A percentile compares a stretch with the other conserved stretches of the same genome.
Conservation (phyloP, 2,113 vertebrate species). For the Salvelinus sp. region DNA sequence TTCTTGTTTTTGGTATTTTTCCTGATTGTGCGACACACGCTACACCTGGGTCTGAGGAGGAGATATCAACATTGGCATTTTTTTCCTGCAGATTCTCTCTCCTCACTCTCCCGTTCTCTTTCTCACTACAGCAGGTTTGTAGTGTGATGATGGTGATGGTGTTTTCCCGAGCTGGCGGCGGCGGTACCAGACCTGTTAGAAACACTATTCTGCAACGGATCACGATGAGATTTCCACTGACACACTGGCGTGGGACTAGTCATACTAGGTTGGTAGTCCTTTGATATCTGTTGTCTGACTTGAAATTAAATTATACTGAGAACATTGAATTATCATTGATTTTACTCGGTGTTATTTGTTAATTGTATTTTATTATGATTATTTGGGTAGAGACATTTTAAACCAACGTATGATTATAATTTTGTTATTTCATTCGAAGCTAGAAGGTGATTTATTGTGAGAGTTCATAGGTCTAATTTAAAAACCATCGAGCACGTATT, state of each 20-base stretch:
- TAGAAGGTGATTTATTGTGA: too few relatives aligned
- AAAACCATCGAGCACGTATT: not conserved
- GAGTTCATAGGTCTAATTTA: too few relatives aligned
- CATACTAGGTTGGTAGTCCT: constrained; percentile 40
- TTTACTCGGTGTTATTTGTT: not conserved
- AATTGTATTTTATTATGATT: not conserved
- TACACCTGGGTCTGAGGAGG: not conserved
- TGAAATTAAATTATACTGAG: not conserved
- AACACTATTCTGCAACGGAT: constrained; percentile 25
- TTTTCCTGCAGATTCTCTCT: not conserved
- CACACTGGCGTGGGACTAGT: constrained; percentile 34
- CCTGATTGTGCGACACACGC: not conserved
- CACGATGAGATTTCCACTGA: constrained; percentile 29
- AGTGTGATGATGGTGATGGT: not conserved
- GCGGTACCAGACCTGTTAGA: constrained; percentile 21
- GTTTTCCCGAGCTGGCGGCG: constrained; percentile 12
- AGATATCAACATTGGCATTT: not conserved
- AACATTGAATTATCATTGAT: not conserved
- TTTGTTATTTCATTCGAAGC: too few relatives aligned
- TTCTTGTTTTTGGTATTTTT: not conserved
- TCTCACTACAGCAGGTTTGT: constrained; percentile 38
- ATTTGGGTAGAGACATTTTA: not conserved
- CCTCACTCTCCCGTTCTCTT: not conserved
- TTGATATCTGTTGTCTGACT: not conserved
- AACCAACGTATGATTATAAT: not conserved